Evolutionary conservation across 2,113 vertebrate species (phyloP).

Genomic region (Coptodon rendalli): DNA sequence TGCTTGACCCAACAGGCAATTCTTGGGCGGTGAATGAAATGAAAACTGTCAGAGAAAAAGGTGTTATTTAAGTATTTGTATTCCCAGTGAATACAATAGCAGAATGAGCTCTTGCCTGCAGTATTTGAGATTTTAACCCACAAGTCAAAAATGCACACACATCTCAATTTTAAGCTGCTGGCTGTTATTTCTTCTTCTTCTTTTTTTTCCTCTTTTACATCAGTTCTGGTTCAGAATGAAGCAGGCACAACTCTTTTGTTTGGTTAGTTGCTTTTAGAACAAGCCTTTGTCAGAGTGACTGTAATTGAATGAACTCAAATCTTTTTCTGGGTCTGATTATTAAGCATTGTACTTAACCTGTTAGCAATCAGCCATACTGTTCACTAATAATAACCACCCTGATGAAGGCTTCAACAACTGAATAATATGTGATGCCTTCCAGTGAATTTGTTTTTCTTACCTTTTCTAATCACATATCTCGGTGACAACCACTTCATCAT

Average conservation of each 20-base stretch:
- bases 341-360: background rate
- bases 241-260: background rate
- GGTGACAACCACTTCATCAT: background rate
- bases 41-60: constrained; percentile 7
- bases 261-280: background rate
- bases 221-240: background rate
- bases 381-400: background rate
- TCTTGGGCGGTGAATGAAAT: constrained; percentile 3
- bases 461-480: background rate
- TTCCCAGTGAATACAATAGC: background rate
- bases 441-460: background rate
- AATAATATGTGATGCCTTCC: background rate
- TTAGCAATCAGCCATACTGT: background rate
- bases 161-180: background rate
- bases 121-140: background rate
- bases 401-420: background rate
- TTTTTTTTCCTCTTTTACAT: background rate
- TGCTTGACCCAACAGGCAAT: background rate
- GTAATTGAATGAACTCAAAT: background rate
- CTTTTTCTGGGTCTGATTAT: background rate
- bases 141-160: background rate
- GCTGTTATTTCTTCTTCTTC: background rate
- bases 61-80: constrained; percentile 12
- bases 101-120: background rate
- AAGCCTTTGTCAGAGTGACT: background rate